Base-by-base conservation (phyloP, 2,888 invertebrate species). In the Drosophila histrio region DNA sequence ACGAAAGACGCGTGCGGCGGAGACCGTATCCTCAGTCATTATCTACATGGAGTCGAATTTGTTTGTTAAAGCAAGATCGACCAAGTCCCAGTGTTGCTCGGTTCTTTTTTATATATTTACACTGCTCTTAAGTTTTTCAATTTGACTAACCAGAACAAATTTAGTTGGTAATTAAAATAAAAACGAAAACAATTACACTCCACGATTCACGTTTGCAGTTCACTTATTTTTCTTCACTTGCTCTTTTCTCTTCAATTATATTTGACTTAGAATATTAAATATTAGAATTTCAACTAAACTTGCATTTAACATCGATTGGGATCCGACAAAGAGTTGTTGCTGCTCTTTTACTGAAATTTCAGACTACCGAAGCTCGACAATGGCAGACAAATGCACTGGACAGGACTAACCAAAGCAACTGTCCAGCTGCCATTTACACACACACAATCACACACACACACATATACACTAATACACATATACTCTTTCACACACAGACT, bases 21-120 rank as follows among this genome's bases (percentile, higher is more conserved):
- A 66, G n/a, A 54, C 79, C n/a, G 22, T 82, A 5, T 59, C 78
- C 5, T 76, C 78, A 36, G 83, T 76, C 39, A 66, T 80, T n/a
- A 21, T 76, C 15, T 80, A 80, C n/a, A 80, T 80, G 80, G 72
- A 76, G 13, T 43, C 70, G 9, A 80, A 80, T 52, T 8, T 80
- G 6, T 9, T 30, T 5, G 0, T 0, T 1, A 2, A 1, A 2
- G 69, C 72, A 39, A 49, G 36, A 46, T 44, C 69, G 7, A 2
- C 21, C 13, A 58, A 41, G 39, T 38, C 9, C 19, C 26, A 13
- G 38, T 15, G 13, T 46, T 65, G 32, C 46, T 50, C 19, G 15
- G 30, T 46, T 50, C 34, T 62, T 15, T 13, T 71, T 41, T 17
- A 39, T 58, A 28, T 38, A 38, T 1, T 62, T 34, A 32, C 61